Conservation (phyloP, 2,888 invertebrate genomes). For the Drosophila atripex region DNA sequence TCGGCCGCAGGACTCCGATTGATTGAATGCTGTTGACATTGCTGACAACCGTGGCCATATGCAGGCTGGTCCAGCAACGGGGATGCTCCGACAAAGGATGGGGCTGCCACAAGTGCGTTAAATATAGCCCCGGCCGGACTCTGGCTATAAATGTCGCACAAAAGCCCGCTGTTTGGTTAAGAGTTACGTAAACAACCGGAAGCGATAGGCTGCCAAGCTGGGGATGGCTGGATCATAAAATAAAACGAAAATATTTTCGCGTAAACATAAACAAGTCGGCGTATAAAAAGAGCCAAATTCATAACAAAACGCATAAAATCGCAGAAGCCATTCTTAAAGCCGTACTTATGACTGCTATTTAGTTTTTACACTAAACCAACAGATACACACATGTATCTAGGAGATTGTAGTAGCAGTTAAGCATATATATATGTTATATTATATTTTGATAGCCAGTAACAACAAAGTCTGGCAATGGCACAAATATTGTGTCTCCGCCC, state of each 20-base stretch:
- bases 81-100: conserved; percentile 5
- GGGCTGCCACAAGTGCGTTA: conserved; percentile 46
- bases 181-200: conserved; percentile 61
- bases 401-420: conserved; percentile 5
- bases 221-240: conserved; percentile 40
- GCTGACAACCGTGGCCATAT: conserved; percentile 27
- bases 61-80: neutral
- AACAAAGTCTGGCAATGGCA: conserved; percentile 36
- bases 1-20: conserved; percentile 41
- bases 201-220: conserved; percentile 21
- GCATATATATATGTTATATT: conserved; percentile 25
- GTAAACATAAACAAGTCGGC: conserved; percentile 57
- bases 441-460: conserved; percentile 36
- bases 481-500: conserved; percentile 26
- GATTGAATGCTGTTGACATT: conserved; percentile 65
- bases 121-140: conserved; percentile 45
- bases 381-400: neutral
- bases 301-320: conserved; percentile 44
- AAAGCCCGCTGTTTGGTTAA: conserved; percentile 64
- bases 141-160: conserved; percentile 54
- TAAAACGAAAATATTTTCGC: conserved; percentile 70
- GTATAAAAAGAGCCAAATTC: conserved; percentile 53
- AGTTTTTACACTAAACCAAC: conserved; percentile 32
- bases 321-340: conserved; percentile 19
- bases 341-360: conserved; percentile 37